Base-by-base conservation (phyloP, 2,888 invertebrate species). In the Strigamia transsilvanica region DNA sequence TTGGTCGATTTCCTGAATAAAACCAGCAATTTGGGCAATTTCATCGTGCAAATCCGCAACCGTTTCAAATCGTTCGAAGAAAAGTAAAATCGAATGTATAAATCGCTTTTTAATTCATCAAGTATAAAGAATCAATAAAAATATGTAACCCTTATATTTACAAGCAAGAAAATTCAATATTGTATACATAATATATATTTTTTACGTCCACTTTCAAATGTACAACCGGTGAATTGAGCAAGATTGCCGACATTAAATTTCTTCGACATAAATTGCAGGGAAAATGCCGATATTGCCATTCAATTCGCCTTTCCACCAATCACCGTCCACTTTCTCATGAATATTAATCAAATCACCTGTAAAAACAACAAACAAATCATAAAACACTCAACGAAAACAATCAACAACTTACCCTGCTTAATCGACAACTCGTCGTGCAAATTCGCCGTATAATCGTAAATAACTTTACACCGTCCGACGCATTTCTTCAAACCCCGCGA, bases 261-360 rank as follows among this genome's bases (percentile, higher is more conserved):
- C 93, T 90, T 97, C 94, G 10, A 97, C 97, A 87, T 97, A 97
- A 0, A 96, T 97, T 0, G 97, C 96, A 0, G 97, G 97, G 87
- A 97, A 97, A 85, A 96, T 96, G 34, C 97, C 97, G 84, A 94
- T 92, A 84, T 91, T 91, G 73, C 96, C 95, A 86, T 93, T 92
- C 82, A 96, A 90, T 86, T 96, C 95, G 3, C 97, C 97, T 83
- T 95, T 91, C 97, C 97, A 97, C 97, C 97, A 97, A 51, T 96
- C 97, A 86, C 96, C 96, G 42, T 94, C 94, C 88, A 96, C 95
- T 87, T 97, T 96, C 86, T 94, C 93, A 87, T 94, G 95, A 51
- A 97, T 93, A 85, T 93, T 93, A 85, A 97, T 94, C 79, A 95
- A 89, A 88, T 97, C 96, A 84, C 97, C 95, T 90, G 91, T 87